Percentiles rank a stretch among this genome's conserved stretches.
Conservation (phyloP, 2,797 vertebrate genomes). For the Erpetoichthys calabaricus region DNA sequence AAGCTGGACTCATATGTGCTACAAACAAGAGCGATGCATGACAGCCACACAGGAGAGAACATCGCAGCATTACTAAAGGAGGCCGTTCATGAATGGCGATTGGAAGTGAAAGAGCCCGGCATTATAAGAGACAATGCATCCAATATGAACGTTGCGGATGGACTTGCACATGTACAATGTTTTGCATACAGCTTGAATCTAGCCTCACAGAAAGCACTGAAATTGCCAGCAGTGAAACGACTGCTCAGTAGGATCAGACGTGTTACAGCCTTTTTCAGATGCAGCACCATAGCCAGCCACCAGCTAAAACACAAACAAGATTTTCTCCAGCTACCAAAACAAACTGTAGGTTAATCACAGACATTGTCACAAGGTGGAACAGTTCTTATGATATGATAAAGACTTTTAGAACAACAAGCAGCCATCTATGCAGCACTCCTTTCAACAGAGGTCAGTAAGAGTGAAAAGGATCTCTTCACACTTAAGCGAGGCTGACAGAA, state of each 20-base stretch:
- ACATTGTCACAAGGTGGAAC: constrained; percentile 6
- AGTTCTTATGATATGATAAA: constrained; percentile 8
- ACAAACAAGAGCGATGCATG: constrained; percentile 13
- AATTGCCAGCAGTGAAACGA: constrained; percentile 4
- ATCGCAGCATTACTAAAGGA: constrained; percentile 7
- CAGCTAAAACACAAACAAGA: constrained; percentile 6
- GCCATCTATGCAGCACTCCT: constrained; percentile 5
- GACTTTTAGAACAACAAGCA: constrained; percentile 10
- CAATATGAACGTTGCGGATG: constrained; percentile 11
- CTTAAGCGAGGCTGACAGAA: constrained; percentile 7
- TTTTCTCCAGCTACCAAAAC: constrained; percentile 9
- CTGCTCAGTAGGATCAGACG: constrained; percentile 6
- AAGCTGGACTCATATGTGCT: constrained; percentile 10
- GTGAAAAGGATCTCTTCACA: constrained; percentile 10
- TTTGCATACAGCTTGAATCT: background rate
- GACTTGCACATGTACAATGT: constrained; percentile 1
- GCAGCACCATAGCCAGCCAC: constrained; percentile 6
- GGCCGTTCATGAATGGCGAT: constrained; percentile 5
- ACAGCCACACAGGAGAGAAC: constrained; percentile 12
- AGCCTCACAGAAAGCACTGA: constrained; percentile 7
- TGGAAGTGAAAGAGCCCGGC: constrained; percentile 8
- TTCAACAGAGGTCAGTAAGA: constrained; percentile 7
- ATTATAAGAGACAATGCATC: constrained; percentile 12
- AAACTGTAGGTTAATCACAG: constrained; percentile 6
- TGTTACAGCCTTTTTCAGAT: constrained; percentile 6